Base-by-base conservation (phyloP, 1,140 invertebrate genomes). In the Mamestra configurata region DNA sequence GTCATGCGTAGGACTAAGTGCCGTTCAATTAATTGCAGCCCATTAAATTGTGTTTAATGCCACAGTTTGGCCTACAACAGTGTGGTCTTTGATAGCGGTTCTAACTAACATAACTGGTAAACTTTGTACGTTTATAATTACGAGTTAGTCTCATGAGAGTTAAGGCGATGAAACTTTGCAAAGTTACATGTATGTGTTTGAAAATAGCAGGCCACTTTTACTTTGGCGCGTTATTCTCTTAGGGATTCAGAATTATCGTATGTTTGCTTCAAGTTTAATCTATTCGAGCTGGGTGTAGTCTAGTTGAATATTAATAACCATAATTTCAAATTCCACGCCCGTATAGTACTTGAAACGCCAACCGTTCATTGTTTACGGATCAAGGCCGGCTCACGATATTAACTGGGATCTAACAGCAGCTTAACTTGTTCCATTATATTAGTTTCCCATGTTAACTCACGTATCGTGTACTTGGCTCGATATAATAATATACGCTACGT, bases 341-440 rank as follows among this genome's bases (percentile, higher is more conserved):
- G 66, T 70, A 70, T 70, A 70, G 40, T 70, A 70, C 66, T 70
- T 70, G 66, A 46, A 70, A 70, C 37, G 66, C 66, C 66, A 70
- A 49, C 66, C 40, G 66, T 70, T 46, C 66, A 70, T 70, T 70
- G 66, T 70, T 70, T 70, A 24, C 66, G 66, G 66, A 70, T 70
- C 66, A 70, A 70, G 66, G 66, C 66, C 66, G 66, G 66, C 40
- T 49, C 40, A 70, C 40, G 40, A 49, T 70, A 70, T 46, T 70
- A 46, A 49, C 20, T 70, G 22, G 40, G 22, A 49, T 70, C 37
- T 46, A 70, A 24, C 66, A 49, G 49, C 40, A 46, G 66, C 66
- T 70, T 70, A 49, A 43, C 66, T 46, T 46, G 66, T 70, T 70
- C 49, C n/a, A 37, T 49, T 15, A 70, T 46, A 70, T 70, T 49